Base-by-base conservation (phyloP, 2,797 vertebrate species). In the Spinibarbus caldwelli region DNA sequence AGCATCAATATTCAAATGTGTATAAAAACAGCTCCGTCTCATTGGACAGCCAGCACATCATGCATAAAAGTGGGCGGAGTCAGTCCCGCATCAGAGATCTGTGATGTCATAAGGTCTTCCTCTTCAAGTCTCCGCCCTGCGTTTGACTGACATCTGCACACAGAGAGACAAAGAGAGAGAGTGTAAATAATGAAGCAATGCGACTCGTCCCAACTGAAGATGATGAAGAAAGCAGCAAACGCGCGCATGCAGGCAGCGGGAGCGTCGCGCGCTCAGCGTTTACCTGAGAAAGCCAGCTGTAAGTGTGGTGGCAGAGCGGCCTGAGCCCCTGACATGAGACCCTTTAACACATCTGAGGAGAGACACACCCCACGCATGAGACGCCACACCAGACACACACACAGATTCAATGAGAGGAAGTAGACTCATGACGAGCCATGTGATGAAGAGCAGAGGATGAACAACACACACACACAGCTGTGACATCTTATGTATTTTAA, bases 251-350 rank as follows among this genome's bases (percentile, higher is more conserved):
- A 86, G 72, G 34, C 45, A 85, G 85, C 78, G 77, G 85, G 43
- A 79, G 80, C 67, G 82, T 72, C 83, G 59, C 68, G 36, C 83
- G 87, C 82, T 82, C 89, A 88, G 87, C 84, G 83, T 91, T 97
- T 97, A 98, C 97, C 97, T 96, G 96, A 95, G 93, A 97, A 98
- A 92, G 97, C 94, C 94, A 97, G 97, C 94, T 97, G 97, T 94
- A 98, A 95, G 91, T 98, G 97, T 94, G 97, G 94, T 95, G 97
- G 97, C 94, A 98, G 96, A 97, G 97, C 92, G 86, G 96, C 96
- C 94, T 96, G 96, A 95, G 96, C 94, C 95, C 97, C 97, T 93
- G 97, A 96, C 95, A 98, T 97, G 95, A 99, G 97, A 96, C 97
- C 96, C 96, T 99, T 98, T 95, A 97, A 96, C 93, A 99, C 95